Conservation (phyloP, 1,140 invertebrate genomes). For the Geopemphigus sp. region DNA sequence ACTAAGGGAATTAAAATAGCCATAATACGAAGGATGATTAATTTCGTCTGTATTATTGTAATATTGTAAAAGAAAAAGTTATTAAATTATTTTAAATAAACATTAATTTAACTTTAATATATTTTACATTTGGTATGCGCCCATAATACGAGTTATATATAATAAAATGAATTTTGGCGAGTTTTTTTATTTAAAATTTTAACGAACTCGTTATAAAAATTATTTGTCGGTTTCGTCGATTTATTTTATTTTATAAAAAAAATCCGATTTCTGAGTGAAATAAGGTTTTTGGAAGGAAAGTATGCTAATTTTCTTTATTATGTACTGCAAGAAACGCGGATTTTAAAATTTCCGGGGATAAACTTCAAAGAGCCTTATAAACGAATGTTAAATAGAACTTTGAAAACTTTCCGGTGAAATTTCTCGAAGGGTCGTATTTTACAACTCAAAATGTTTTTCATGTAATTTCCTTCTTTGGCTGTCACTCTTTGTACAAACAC, state of each 20-base stretch:
- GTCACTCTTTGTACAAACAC: neutral
- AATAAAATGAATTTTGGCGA: too few species aligned
- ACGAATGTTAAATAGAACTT: slow-evolving; percentile 20
- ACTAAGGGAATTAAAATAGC: too few species aligned
- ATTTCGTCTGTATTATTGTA: too few species aligned
- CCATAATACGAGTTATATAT: too few species aligned
- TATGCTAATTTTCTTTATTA: slow-evolving; percentile 3
- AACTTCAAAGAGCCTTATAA: slow-evolving; percentile 17
- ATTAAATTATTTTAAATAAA: too few species aligned
- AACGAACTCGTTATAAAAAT: too few species aligned
- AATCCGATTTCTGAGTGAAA: neutral
- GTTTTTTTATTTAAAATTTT: too few species aligned
- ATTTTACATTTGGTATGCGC: too few species aligned
- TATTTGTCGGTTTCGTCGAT: neutral
- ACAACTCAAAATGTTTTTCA: slow-evolving; percentile 10
- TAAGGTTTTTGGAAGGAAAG: neutral
- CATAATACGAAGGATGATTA: too few species aligned
- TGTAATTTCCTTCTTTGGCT: neutral
- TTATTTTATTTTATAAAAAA: neutral
- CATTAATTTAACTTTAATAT: too few species aligned
- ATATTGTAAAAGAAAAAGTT: too few species aligned
- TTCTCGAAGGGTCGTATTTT: neutral
- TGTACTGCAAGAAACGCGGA: neutral
- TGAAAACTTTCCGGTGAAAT: slow-evolving; percentile 8
- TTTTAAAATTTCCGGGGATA: neutral